Conservation (phyloP, 2,888 invertebrate species). For the Catocala nupta region DNA sequence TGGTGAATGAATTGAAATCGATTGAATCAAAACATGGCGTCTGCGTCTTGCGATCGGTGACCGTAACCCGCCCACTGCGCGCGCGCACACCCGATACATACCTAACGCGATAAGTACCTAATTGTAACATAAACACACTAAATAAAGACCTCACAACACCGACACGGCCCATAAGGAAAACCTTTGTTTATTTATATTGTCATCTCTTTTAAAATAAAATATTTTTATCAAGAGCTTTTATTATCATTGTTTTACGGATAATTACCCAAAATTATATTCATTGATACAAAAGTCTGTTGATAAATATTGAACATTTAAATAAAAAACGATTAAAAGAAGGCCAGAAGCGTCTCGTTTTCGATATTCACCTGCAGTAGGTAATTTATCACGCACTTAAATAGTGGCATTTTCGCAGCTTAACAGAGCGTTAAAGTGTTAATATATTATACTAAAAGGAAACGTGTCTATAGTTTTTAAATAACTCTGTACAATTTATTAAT, state of each 20-base stretch:
- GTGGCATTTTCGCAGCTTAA: constrained; percentile 45
- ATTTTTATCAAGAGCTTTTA: constrained; percentile 6
- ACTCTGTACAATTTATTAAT: constrained; percentile 29
- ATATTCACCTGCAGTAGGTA: constrained; percentile 53
- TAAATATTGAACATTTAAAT: constrained; percentile 38
- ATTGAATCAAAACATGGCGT: constrained; percentile 51
- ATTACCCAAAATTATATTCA: constrained; percentile 30
- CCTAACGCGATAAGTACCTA: constrained; percentile 50
- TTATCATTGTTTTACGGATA: constrained; percentile 22
- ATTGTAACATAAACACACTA: constrained; percentile 51
- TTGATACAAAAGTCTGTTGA: constrained; percentile 23
- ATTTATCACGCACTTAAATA: constrained; percentile 54
- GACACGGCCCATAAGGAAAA: constrained; percentile 22
- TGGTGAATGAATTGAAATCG: constrained; percentile 51
- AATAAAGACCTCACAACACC: constrained; percentile 48
- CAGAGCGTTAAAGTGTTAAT: constrained; percentile 41
- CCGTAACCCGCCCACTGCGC: constrained; percentile 52
- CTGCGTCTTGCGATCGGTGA: constrained; percentile 41
- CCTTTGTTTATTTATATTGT: constrained; percentile 17
- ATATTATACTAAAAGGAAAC: constrained; percentile 30
- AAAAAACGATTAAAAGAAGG: constrained; percentile 39
- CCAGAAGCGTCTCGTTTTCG: constrained; percentile 42
- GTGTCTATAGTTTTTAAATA: constrained; percentile 22
- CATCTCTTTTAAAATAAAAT: constrained; percentile 4
- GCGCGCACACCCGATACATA: constrained; percentile 33